A percentile compares a stretch with the other conserved stretches of the same genome.
phyloP scores from a whole-genome alignment of 2,888 invertebrate species.

The Urechis unicinctus region DNA sequence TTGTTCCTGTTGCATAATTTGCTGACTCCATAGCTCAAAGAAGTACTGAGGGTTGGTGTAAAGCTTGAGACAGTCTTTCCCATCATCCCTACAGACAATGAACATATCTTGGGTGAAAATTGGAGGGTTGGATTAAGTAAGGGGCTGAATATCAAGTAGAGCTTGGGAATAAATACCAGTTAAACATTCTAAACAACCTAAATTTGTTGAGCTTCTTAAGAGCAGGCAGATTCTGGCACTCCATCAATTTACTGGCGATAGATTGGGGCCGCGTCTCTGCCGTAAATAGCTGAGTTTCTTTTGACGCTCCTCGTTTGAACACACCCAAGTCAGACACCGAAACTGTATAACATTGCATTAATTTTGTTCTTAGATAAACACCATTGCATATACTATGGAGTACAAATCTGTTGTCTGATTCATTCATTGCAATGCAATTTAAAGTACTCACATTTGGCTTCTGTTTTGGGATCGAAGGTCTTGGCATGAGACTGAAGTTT shows the following conservation, averaged over 20 bases:
- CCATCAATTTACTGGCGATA: constrained; percentile 82
- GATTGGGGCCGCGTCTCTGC: constrained; percentile 76
- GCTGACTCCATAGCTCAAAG: constrained; percentile 96
- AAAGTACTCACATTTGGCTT: background rate
- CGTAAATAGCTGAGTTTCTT: background rate
- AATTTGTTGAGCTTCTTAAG: constrained; percentile 91
- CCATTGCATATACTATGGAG: too few species aligned
- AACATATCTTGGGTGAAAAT: too few species aligned
- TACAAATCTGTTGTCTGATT: too few species aligned
- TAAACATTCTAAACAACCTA: too few species aligned
- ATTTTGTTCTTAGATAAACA: too few species aligned
- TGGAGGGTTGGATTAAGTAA: background rate
- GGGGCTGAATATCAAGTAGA: too few species aligned
- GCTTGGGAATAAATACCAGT: too few species aligned
- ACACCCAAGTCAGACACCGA: too few species aligned
- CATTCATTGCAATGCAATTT: too few species aligned
- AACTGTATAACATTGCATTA: too few species aligned
- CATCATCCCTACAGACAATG: constrained; percentile 69
- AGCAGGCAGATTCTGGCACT: constrained; percentile 92
- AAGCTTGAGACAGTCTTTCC: constrained; percentile 92
- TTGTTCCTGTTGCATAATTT: constrained; percentile 96
- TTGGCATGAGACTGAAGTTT: background rate
- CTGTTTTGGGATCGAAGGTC: background rate
- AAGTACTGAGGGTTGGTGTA: constrained; percentile 99
- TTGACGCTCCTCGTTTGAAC: too few species aligned